phyloP scores from a whole-genome alignment of 2,888 invertebrate species.

The Stenurella melanura region DNA sequence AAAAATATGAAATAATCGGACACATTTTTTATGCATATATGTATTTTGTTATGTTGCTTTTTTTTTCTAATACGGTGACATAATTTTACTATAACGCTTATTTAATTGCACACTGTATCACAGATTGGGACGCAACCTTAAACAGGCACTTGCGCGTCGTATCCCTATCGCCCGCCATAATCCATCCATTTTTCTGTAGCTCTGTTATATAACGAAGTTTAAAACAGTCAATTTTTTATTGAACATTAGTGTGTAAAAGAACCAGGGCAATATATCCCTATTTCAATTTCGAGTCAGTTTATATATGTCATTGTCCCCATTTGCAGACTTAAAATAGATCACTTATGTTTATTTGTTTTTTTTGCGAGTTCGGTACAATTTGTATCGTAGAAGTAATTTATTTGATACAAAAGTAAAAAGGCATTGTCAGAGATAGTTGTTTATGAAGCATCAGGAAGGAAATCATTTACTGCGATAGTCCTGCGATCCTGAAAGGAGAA shows the following conservation, averaged over 20 bases:
- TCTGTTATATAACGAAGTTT: neutral
- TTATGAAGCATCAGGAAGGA: conserved; percentile 40
- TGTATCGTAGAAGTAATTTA: conserved; percentile 24
- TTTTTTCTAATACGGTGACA: too few species aligned
- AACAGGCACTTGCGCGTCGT: too few species aligned
- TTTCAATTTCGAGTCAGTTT: neutral
- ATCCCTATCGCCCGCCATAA: too few species aligned
- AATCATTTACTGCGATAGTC: conserved; percentile 42
- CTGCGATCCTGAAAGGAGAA: conserved; percentile 13
- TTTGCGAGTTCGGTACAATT: conserved; percentile 17
- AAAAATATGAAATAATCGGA: too few species aligned
- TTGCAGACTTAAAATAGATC: conserved; percentile 2
- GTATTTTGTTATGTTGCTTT: too few species aligned
- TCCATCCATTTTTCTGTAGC: too few species aligned
- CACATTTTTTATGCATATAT: too few species aligned
- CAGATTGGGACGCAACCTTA: too few species aligned
- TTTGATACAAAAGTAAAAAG: conserved; percentile 29
- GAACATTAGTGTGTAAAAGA: neutral
- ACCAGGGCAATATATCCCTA: neutral
- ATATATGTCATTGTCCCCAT: neutral
- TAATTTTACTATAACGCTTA: too few species aligned
- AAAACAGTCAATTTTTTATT: neutral
- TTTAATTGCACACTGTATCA: too few species aligned
- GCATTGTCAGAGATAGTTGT: conserved; percentile 37
- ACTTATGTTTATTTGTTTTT: conserved; percentile 15